Percentiles rank a stretch among this genome's conserved stretches.
Conservation (phyloP, 2,797 vertebrate genomes). For the Cottoperca gobio region DNA sequence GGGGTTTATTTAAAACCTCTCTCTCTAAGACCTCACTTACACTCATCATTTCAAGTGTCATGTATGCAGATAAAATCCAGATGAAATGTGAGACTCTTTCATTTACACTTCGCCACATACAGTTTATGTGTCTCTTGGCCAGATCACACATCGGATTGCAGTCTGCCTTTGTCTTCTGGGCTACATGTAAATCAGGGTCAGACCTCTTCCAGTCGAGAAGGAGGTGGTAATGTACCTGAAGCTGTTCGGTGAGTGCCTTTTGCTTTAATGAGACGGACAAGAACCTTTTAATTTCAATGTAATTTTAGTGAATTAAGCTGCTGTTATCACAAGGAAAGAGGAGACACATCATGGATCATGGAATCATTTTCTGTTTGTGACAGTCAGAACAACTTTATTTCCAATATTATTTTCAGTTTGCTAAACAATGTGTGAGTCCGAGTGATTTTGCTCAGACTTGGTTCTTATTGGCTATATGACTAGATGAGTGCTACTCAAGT, state of each 20-base stretch:
- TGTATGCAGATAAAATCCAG: neutral
- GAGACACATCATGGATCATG: neutral
- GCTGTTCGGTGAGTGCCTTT: neutral
- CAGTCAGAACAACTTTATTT: too few species aligned
- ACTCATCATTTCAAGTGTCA: neutral
- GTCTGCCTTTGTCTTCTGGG: slow-evolving; percentile 2
- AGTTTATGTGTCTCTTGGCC: too few species aligned
- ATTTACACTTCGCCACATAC: neutral
- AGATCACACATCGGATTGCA: neutral
- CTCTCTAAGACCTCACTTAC: neutral
- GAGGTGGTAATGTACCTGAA: slow-evolving; percentile 5
- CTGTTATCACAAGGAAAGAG: neutral
- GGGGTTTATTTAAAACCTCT: neutral
- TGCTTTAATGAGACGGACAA: slow-evolving; percentile 1
- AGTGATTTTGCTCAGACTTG: neutral
- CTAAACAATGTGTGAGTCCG: neutral
- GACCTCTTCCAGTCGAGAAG: neutral
- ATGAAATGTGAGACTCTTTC: neutral
- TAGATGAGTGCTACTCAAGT: accelerated
- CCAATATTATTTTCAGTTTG: neutral
- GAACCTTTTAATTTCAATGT: slow-evolving; percentile 1
- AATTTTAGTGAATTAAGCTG: neutral
- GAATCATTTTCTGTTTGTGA: too few species aligned
- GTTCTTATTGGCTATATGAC: neutral
- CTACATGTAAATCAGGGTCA: neutral